These are phyloP conservation scores for Triops cancriformis DNA, from an alignment of 1,140 invertebrate genomes.

Conservation along the genomic window DNA sequence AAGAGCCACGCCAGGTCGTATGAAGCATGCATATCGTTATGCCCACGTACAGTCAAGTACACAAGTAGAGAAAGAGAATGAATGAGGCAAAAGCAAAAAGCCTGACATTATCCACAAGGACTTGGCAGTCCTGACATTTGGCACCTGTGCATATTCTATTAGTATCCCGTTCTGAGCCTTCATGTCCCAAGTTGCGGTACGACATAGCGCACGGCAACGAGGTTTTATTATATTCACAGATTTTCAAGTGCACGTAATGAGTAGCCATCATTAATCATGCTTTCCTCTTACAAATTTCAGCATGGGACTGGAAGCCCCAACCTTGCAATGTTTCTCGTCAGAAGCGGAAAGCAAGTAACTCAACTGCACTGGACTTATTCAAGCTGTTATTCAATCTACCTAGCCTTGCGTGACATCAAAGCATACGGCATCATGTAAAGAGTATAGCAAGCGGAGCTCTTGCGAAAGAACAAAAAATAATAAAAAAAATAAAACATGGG, in stretches of 20 bases:
- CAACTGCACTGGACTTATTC: neutral
- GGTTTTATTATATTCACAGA: neutral
- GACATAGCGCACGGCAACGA: neutral
- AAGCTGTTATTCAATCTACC: neutral
- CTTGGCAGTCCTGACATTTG: neutral
- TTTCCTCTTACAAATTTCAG: neutral
- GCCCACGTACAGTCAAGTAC: no score
- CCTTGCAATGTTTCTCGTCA: neutral
- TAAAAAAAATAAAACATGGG: no score
- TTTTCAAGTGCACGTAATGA: constrained; percentile 5
- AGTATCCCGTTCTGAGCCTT: neutral
- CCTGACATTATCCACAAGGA: neutral
- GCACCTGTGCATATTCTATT: constrained; percentile 5
- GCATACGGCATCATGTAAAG: neutral
- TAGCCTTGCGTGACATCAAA: constrained; percentile 13
- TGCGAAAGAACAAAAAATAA: neutral
- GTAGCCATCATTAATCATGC: neutral
- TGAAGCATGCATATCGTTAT: no score
- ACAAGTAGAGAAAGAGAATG: neutral
- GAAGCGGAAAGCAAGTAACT: neutral
- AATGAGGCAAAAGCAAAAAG: neutral
- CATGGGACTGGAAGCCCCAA: neutral
- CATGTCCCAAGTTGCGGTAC: neutral
- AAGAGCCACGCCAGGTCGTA: no score
- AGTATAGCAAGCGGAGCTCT: neutral